Evolutionary conservation across 2,797 vertebrate species (phyloP).

Genomic region (Dermochelys coriacea): DNA sequence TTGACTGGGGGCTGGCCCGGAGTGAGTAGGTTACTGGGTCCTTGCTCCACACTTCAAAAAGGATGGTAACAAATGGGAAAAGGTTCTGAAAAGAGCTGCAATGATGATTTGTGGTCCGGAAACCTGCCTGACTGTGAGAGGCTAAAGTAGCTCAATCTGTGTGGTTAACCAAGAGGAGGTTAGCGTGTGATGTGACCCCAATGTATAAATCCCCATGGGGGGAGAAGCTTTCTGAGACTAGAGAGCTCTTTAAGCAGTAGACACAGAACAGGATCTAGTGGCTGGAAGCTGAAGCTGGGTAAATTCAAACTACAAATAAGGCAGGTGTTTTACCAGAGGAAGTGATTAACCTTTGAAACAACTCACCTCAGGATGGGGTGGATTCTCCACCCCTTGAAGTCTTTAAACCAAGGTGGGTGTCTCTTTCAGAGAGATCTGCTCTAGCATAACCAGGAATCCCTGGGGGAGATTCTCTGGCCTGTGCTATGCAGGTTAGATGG

Average conservation of each 20-base stretch:
- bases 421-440: neutral
- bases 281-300: neutral
- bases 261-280: neutral
- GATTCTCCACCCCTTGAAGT: neutral
- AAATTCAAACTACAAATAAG: neutral
- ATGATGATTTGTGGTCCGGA: too few species aligned
- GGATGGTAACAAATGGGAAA: too few species aligned
- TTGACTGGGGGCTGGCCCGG: neutral
- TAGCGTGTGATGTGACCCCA: too few species aligned
- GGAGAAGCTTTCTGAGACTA: neutral
- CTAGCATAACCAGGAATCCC: neutral
- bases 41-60: too few species aligned
- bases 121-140: too few species aligned
- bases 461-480: neutral
- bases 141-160: too few species aligned
- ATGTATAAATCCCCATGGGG: too few species aligned
- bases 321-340: neutral
- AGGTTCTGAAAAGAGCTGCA: too few species aligned
- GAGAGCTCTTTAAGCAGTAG: neutral
- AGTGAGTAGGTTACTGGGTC: fast-evolving
- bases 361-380: neutral
- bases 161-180: too few species aligned
- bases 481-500: neutral
- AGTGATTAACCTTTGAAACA: neutral
- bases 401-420: neutral